Percentiles rank a stretch among this genome's conserved stretches.
phyloP scores from a whole-genome alignment of 2,113 vertebrate species.

The Planiliza haematocheilus region DNA sequence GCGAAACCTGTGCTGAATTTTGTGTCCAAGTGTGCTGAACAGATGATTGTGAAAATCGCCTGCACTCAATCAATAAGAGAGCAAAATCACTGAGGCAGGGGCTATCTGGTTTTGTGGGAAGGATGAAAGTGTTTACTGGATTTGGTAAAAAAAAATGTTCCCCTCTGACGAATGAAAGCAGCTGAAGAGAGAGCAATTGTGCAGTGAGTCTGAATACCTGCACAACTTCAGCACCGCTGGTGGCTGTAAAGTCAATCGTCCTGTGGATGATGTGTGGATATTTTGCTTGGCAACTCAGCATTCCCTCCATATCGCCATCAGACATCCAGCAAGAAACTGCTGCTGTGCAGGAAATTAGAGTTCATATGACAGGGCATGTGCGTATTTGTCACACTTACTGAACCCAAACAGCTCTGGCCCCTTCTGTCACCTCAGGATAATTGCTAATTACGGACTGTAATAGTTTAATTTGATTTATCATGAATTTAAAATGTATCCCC shows the following conservation, averaged over 20 bases:
- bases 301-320: conserved; percentile 7
- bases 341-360: conserved; percentile 20
- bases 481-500: not conserved
- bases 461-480: not conserved
- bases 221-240: not conserved
- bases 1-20: not conserved
- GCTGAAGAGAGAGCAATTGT: not conserved
- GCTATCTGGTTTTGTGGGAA: conserved; percentile 5
- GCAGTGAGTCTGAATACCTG: not conserved
- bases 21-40: not conserved
- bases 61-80: conserved; percentile 9
- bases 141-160: conserved; percentile 5
- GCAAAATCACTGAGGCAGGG: conserved; percentile 18
- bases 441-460: conserved; percentile 8
- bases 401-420: not conserved
- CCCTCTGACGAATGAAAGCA: conserved; percentile 9
- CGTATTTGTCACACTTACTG: not conserved
- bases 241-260: conserved; percentile 32
- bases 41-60: conserved; percentile 6
- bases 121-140: conserved; percentile 24
- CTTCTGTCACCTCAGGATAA: not conserved
- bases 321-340: conserved; percentile 11
- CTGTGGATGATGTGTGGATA: not conserved
- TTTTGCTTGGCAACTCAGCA: conserved; percentile 10
- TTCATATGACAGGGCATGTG: not conserved